Evolutionary conservation across 2,888 invertebrate species (phyloP), one percentile per base, ranked within the genome.

Genomic region (Macrophya alboannulata): DNA sequence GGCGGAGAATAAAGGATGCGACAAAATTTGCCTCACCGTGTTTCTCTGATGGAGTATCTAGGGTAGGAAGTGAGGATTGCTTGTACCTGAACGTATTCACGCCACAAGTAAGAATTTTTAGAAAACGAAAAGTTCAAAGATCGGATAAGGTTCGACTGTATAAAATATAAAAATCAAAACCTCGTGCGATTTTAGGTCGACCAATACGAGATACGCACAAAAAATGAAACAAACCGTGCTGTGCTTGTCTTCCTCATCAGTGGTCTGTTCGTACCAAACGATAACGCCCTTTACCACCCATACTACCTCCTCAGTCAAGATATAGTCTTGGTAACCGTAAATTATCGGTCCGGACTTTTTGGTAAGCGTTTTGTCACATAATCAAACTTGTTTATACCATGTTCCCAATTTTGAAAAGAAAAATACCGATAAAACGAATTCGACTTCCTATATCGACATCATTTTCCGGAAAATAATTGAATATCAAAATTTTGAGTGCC

Each of bases 11-110:
- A 21, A 40, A 62, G n/a, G 62, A 81, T 21, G n/a, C 62, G 9
- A 81, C 81, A 59, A 43, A 62, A 81, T 81, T 43, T 51, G 17
- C 51, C 31, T n/a, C 15, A 15, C 81, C 81, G 62, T 81, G 81
- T 25, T 62, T 81, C 15, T 43, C 81, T 9, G 4, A 9, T 21
- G 37, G 9, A n/a, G 81, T 12, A 43, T 5, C 21, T 12, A 51
- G 6, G 15, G 9, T 12, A 62, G 81, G 81, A 10, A 81, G 43
- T 12, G 93, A 93, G 71, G 91, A 93, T 71, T 93, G 93, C 84
- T 89, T 93, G 6, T 89, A 90, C 86, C 86, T 93, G 8, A 93
- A 93, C 79, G 85, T 93, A 88, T 93, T 90, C 81, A 90, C 91
- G 21, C 92, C 92, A 12, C 17, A 85, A 85, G 93, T 93, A 88